Conservation (phyloP, 2,888 invertebrate genomes). For the Clusia tigrina region DNA sequence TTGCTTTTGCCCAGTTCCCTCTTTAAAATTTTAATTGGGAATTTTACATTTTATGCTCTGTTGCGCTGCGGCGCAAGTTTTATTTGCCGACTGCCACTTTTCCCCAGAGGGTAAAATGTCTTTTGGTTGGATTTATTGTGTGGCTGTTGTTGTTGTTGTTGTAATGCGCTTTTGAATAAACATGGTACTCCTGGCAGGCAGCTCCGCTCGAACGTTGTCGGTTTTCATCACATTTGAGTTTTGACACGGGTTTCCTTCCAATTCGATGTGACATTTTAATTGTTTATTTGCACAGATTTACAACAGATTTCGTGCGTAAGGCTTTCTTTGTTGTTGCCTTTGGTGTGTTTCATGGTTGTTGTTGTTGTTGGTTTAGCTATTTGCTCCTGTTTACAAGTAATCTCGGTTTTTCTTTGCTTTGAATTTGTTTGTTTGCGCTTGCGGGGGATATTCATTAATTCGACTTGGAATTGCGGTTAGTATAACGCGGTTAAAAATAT, state of each 20-base stretch:
- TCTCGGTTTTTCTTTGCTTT: background rate
- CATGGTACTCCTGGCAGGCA: background rate
- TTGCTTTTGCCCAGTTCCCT: too few relatives aligned
- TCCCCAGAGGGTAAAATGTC: conserved; percentile 1
- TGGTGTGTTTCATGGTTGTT: background rate
- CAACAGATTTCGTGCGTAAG: background rate
- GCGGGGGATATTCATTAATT: conserved; percentile 16
- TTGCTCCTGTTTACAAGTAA: conserved; percentile 9
- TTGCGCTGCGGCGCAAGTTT: background rate
- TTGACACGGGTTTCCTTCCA: conserved; percentile 55
- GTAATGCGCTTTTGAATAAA: background rate
- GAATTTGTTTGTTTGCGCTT: conserved; percentile 18
- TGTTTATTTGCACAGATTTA: conserved; percentile 49
- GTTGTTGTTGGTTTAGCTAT: background rate
- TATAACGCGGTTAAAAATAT: conserved; percentile 11
- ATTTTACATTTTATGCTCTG: background rate
- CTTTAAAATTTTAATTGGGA: conserved; percentile 10
- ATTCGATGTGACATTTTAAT: conserved; percentile 57
- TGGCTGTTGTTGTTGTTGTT: background rate
- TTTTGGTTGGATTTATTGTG: background rate
- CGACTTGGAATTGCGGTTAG: conserved; percentile 23
- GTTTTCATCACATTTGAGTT: conserved; percentile 22
- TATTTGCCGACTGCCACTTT: conserved; percentile 2
- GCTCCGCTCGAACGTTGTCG: background rate
- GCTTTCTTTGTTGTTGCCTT: background rate